phyloP scores from a whole-genome alignment of 2,113 vertebrate genomes.

The Maylandia zebra region DNA sequence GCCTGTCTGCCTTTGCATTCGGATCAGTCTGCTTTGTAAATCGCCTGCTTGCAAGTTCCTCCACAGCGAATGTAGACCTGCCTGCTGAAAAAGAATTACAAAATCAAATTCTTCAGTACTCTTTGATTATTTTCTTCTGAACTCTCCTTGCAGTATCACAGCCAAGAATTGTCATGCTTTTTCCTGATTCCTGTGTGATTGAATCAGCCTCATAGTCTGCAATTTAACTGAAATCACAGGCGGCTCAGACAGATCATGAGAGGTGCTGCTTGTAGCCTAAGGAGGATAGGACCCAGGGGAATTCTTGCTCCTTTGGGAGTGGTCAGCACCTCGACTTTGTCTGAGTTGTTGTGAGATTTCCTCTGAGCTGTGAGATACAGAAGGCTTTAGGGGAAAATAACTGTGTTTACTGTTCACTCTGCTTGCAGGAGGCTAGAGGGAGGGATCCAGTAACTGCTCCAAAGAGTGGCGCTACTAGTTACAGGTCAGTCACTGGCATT shows the following conservation, averaged over 20 bases:
- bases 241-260: conserved; percentile 30
- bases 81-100: not conserved
- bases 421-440: conserved; percentile 57
- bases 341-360: conserved; percentile 64
- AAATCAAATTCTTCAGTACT: not conserved
- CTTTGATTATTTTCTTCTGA: not conserved
- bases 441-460: conserved; percentile 15
- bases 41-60: conserved; percentile 26
- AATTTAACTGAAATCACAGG: conserved; percentile 7
- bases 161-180: not conserved
- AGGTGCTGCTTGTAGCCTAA: not conserved
- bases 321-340: conserved; percentile 65
- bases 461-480: conserved; percentile 15
- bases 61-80: not conserved
- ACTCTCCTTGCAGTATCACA: not conserved
- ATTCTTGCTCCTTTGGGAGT: conserved; percentile 60
- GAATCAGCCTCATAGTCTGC: not conserved
- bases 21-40: conserved; percentile 30
- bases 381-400: conserved; percentile 14
- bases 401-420: conserved; percentile 49
- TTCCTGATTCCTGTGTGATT: conserved; percentile 9
- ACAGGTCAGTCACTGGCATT: conserved; percentile 66
- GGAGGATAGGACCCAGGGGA: conserved; percentile 74
- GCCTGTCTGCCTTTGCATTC: conserved; percentile 35
- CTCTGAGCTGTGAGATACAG: conserved; percentile 47